These are phyloP conservation scores for Furcula furcula DNA, from an alignment of 2,888 invertebrate species.

Conservation along the genomic window DNA sequence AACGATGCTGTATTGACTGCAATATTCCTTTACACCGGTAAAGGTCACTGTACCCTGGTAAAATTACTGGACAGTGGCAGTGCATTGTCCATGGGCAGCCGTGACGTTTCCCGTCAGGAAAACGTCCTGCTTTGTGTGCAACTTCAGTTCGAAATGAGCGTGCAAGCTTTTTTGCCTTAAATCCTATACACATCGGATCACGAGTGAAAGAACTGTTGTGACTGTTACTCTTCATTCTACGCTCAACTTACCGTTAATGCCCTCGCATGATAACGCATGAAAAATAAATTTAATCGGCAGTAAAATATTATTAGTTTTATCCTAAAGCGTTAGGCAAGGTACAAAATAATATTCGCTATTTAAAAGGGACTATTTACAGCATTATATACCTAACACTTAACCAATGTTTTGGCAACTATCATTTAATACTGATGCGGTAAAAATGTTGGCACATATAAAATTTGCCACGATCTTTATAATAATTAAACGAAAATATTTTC, in stretches of 20 bases:
- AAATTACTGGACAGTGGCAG: too few species aligned
- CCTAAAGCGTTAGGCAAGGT: constrained; percentile 53
- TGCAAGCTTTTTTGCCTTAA: too few species aligned
- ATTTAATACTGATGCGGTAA: constrained; percentile 81
- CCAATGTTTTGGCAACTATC: constrained; percentile 74
- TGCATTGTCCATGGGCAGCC: too few species aligned
- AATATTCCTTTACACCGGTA: too few species aligned
- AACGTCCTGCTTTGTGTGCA: too few species aligned
- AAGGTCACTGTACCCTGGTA: too few species aligned
- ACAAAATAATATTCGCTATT: constrained; percentile 48
- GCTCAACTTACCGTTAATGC: constrained; percentile 64
- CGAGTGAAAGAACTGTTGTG: too few species aligned
- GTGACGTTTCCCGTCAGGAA: too few species aligned
- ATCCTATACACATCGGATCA: too few species aligned
- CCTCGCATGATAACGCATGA: constrained; percentile 76
- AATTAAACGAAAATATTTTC: constrained; percentile 70
- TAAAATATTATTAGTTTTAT: constrained; percentile 48
- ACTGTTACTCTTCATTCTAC: constrained; percentile 29
- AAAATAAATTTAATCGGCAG: constrained; percentile 65
- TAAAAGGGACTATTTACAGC: constrained; percentile 72
- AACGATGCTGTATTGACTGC: too few species aligned
- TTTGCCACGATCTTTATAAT: constrained; percentile 58
- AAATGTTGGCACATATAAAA: constrained; percentile 79
- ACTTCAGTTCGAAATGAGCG: too few species aligned
- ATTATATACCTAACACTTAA: constrained; percentile 66